Base-by-base conservation (phyloP, 2,797 vertebrate species). In the Novumbra hubbsi region DNA sequence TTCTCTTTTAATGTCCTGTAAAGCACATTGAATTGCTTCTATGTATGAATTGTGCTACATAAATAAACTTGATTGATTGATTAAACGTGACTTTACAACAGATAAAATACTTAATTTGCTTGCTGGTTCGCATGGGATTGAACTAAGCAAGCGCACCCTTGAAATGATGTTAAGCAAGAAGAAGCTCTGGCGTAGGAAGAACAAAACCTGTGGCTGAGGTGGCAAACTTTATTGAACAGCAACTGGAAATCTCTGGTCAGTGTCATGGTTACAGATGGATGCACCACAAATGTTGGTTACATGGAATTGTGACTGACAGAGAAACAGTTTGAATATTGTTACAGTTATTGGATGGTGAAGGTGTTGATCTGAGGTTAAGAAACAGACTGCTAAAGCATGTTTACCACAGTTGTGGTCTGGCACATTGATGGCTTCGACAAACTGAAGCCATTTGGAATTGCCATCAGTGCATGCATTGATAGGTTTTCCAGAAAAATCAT, bases 341-440 rank as follows among this genome's bases (percentile, higher is more conserved):
- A 32, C 32, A 32, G 32, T 2, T 32, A 32, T 32, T 32, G 32
- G 32, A 2, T 32, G 32, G 48, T 38, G 57, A 78, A 49, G 66
- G 80, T 19, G 72, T 86, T 86, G 79, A 85, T 83, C 75, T 78
- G 75, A 32, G 80, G 63, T 0, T 50, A 79, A 64, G 45, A 24
- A 70, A 75, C 12, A 11, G 27, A 38, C 41, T 75, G 41, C 48
- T 41, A 70, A 30, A 41, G 27, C 49, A 12, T n/a, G 2, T 73
- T 32, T 63, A 71, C 52, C 16, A 70, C 72, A 71, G 75, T 68
- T 65, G 30, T 41, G 75, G 78, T 7, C 75, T 41, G 41, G 41
- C 41, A 79, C 21, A 69, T 73, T 9, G 74, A 80, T 28, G 68
- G 72, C 9, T 80, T 76, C 8, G 72, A 41, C 41, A 41, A 41